These are phyloP conservation scores for Napeogenes inachia DNA, from an alignment of 2,888 invertebrate species.

Conservation along the genomic window DNA sequence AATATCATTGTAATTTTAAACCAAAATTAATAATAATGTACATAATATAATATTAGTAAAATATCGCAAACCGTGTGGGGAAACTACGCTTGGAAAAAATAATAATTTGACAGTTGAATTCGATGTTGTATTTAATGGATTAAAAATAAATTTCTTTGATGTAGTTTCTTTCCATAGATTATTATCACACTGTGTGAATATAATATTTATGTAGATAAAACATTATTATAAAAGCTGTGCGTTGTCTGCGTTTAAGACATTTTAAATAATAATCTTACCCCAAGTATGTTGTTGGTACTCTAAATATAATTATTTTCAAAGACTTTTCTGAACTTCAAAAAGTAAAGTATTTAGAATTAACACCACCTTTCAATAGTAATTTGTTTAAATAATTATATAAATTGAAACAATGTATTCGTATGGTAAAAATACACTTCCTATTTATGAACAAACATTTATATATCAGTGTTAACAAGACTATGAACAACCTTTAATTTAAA, in stretches of 20 bases:
- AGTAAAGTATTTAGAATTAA: too few species aligned
- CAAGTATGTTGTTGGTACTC: not conserved
- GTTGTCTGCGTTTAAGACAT: not conserved
- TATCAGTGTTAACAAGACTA: too few species aligned
- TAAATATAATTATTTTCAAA: too few species aligned
- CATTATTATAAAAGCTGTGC: not conserved
- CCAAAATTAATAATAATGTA: constrained; percentile 25
- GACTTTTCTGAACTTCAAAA: too few species aligned
- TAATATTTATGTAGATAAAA: constrained; percentile 13
- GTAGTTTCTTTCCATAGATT: constrained; percentile 70
- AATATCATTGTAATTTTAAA: constrained; percentile 47
- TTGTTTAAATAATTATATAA: too few species aligned
- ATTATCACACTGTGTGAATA: constrained; percentile 39
- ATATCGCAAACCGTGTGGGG: constrained; percentile 71
- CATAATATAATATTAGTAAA: constrained; percentile 19
- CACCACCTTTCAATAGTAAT: too few species aligned
- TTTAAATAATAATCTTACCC: not conserved
- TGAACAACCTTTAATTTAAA: too few species aligned
- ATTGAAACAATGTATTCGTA: too few species aligned
- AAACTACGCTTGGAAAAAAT: constrained; percentile 74
- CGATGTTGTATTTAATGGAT: constrained; percentile 60
- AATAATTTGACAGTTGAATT: constrained; percentile 66
- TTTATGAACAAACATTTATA: too few species aligned
- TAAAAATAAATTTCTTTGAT: constrained; percentile 53
- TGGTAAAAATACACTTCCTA: too few species aligned